A percentile compares a stretch with the other conserved stretches of the same genome.
phyloP scores from a whole-genome alignment of 2,113 vertebrate species.

The Percopsis transmontana region DNA sequence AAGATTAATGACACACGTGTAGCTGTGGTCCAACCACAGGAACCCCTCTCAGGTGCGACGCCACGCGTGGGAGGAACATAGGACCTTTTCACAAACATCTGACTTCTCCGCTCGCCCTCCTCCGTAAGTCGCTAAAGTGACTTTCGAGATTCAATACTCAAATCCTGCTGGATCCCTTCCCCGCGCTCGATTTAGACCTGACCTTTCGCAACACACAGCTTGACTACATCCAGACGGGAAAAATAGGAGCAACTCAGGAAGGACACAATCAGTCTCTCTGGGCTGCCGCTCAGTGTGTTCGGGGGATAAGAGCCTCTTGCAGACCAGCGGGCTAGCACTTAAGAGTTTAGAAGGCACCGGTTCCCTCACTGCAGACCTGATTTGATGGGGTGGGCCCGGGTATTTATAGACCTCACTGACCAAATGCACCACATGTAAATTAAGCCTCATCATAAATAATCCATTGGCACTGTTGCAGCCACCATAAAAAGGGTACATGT shows the following conservation, averaged over 20 bases:
- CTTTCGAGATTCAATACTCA: constrained; percentile 65
- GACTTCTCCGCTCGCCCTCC: constrained; percentile 10
- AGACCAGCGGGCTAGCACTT: constrained; percentile 4
- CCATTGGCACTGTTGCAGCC: constrained; percentile 10
- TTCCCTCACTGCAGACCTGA: constrained; percentile 42
- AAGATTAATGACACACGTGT: constrained; percentile 43
- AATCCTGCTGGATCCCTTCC: constrained; percentile 55
- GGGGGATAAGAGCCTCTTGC: constrained; percentile 15
- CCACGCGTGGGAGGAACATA: constrained; percentile 12
- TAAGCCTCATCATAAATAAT: constrained; percentile 52
- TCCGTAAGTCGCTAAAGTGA: constrained; percentile 43
- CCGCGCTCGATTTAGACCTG: constrained; percentile 64
- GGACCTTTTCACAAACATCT: constrained; percentile 2
- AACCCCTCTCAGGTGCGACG: constrained; percentile 3
- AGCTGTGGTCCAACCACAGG: constrained; percentile 4
- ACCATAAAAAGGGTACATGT: constrained; percentile 46
- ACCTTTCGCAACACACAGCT: constrained; percentile 55
- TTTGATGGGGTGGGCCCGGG: constrained; percentile 35
- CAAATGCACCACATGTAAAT: constrained; percentile 50
- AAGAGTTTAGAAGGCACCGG: constrained; percentile 25
- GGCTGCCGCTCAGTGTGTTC: background rate
- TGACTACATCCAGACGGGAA: constrained; percentile 26
- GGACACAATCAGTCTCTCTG: constrained; percentile 31
- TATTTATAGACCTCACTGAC: constrained; percentile 52
- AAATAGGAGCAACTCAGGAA: constrained; percentile 39